These are phyloP conservation scores for Danaus plexippus DNA, from an alignment of 1,140 invertebrate genomes.

Conservation along the genomic window DNA sequence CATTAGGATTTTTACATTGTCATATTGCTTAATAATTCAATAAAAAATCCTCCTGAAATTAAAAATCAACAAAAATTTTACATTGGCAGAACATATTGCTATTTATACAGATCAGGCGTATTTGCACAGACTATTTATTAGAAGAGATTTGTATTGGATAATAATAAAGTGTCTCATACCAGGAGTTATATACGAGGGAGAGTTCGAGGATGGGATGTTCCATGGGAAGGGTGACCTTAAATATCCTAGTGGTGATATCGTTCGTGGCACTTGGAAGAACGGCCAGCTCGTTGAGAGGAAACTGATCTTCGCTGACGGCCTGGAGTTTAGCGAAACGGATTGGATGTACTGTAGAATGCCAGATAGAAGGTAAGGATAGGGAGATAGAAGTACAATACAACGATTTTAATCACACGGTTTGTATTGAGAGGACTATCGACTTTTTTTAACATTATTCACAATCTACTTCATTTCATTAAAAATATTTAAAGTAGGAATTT, in stretches of 20 bases:
- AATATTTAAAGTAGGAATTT: too few relatives aligned
- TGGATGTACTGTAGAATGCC: conserved; percentile 68
- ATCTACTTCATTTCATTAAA: too few relatives aligned
- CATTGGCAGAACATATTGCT: too few relatives aligned
- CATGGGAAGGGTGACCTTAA: conserved; percentile 68
- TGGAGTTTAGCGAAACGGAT: conserved; percentile 40
- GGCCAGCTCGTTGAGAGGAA: conserved; percentile 53
- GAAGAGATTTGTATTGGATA: too few relatives aligned
- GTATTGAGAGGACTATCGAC: too few relatives aligned
- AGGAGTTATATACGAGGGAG: conserved; percentile 71
- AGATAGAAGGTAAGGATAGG: conserved; percentile 55
- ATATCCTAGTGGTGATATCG: conserved; percentile 59
- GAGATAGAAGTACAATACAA: background rate
- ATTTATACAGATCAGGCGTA: too few relatives aligned
- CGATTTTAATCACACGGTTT: conserved; percentile 2
- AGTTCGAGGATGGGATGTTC: conserved; percentile 71
- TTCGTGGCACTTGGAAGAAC: conserved; percentile 65
- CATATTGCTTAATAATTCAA: too few relatives aligned
- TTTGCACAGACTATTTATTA: too few relatives aligned
- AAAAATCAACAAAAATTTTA: too few relatives aligned
- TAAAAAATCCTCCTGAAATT: too few relatives aligned
- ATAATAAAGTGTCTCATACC: conserved; percentile 3
- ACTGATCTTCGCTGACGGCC: conserved; percentile 59
- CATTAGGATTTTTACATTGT: too few relatives aligned
- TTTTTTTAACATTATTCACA: too few relatives aligned